A percentile compares a stretch with the other conserved stretches of the same genome.
Conservation (phyloP, 1,140 invertebrate genomes). For the Diachasma alloeum region DNA sequence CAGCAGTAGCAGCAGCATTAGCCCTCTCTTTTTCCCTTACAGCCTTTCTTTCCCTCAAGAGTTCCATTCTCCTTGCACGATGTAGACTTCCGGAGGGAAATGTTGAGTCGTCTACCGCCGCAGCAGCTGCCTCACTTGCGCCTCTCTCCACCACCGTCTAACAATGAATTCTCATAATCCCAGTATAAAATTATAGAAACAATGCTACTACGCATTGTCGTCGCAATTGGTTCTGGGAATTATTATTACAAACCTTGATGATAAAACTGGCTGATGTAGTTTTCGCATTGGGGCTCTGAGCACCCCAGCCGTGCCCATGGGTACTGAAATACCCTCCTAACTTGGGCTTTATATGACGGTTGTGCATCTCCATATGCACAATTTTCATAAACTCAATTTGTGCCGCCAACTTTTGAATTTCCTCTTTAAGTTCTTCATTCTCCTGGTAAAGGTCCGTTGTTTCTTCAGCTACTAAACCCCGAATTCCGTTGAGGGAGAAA, state of each 20-base stretch:
- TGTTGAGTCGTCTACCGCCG: constrained; percentile 51
- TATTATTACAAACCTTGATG: constrained; percentile 40
- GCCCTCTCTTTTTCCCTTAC: constrained; percentile 42
- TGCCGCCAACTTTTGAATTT: constrained; percentile 88
- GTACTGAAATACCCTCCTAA: constrained; percentile 79
- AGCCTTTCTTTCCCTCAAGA: constrained; percentile 44
- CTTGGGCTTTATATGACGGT: constrained; percentile 85
- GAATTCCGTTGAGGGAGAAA: constrained; percentile 84
- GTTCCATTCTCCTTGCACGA: constrained; percentile 45
- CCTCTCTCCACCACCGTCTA: constrained; percentile 51
- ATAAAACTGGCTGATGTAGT: constrained; percentile 53
- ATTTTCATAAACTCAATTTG: constrained; percentile 94
- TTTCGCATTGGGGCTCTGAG: constrained; percentile 49
- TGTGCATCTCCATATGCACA: constrained; percentile 91
- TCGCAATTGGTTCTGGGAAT: background rate
- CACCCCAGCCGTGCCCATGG: constrained; percentile 44
- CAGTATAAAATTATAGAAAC: background rate
- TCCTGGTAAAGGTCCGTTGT: constrained; percentile 86
- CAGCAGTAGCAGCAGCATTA: background rate
- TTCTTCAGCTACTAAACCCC: constrained; percentile 78
- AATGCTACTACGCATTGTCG: background rate
- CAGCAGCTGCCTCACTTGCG: constrained; percentile 49
- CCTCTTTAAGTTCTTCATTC: constrained; percentile 90
- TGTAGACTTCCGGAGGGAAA: constrained; percentile 52
- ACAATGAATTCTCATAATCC: background rate